phyloP scores from a whole-genome alignment of 2,113 vertebrate species.

The Lophura nycthemera region DNA sequence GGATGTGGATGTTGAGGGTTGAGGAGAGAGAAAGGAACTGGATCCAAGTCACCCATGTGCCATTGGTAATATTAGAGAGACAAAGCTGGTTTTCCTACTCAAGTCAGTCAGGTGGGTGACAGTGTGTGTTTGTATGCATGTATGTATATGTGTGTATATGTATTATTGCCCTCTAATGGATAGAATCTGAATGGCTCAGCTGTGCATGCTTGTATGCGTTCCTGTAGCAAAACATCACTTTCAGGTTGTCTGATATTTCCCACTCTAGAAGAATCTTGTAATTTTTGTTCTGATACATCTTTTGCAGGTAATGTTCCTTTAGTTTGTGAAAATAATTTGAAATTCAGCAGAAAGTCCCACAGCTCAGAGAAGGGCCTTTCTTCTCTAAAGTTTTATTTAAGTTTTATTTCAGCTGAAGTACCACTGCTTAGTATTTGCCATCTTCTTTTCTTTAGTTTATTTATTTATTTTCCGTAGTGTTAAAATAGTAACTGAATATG shows the following conservation, averaged over 20 bases:
- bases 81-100: background rate
- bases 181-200: constrained; percentile 54
- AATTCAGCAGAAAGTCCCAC: background rate
- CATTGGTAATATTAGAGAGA: background rate
- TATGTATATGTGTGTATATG: background rate
- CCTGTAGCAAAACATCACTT: background rate
- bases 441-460: background rate
- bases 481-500: background rate
- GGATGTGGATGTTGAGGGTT: background rate
- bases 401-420: background rate
- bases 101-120: background rate
- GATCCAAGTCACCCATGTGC: background rate
- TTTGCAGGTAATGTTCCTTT: background rate
- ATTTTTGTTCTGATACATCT: background rate
- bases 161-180: constrained; percentile 67
- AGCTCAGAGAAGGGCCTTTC: background rate
- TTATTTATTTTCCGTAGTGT: background rate
- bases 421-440: background rate
- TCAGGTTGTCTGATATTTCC: background rate
- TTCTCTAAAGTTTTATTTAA: background rate
- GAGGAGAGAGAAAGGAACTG: background rate
- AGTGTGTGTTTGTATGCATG: background rate
- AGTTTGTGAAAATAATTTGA: background rate
- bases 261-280: background rate
- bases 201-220: rapidly evolving